Percentiles rank a stretch among this genome's conserved stretches.
Conservation (phyloP, 35 echinoderm and acorn worm species). For the Lytechinus pictus region DNA sequence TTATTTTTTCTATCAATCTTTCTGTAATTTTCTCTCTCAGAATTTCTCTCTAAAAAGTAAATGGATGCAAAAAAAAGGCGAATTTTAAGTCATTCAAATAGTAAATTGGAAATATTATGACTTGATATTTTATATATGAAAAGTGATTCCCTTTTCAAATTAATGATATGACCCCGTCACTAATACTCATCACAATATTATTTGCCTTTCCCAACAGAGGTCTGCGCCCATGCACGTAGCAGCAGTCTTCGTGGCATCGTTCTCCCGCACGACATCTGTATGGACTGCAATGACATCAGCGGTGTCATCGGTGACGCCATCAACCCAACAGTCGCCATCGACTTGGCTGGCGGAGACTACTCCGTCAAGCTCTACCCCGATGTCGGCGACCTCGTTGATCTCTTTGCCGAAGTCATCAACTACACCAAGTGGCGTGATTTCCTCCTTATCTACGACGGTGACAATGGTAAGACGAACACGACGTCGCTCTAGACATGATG, state of each 20-base stretch:
- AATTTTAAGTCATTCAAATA: no score
- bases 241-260: slow-evolving; percentile 66
- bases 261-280: slow-evolving; percentile 80
- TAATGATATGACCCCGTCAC: no score
- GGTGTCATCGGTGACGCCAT: slow-evolving; percentile 79
- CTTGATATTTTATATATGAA: no score
- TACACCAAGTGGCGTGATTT: slow-evolving; percentile 93
- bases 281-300: slow-evolving; percentile 67
- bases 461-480: slow-evolving; percentile 63
- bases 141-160: no score
- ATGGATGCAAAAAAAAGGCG: no score
- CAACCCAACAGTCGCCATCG: slow-evolving; percentile 67
- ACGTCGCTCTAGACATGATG: no score
- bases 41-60: no score
- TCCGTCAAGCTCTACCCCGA: slow-evolving; percentile 76
- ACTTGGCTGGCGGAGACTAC: slow-evolving; percentile 51
- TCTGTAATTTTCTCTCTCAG: no score
- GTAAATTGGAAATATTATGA: no score
- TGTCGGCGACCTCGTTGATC: slow-evolving; percentile 53
- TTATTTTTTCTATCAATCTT: no score
- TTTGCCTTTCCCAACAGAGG: slow-evolving; percentile 41
- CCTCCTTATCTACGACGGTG: slow-evolving; percentile 78
- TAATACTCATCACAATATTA: background rate
- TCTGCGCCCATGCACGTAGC: slow-evolving; percentile 62
- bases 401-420: slow-evolving; percentile 73